A percentile compares a stretch with the other conserved stretches of the same genome.
These are phyloP conservation scores for Drosophila villosipedis DNA, from an alignment of 2,888 invertebrate genomes.

Conservation along the genomic window DNA sequence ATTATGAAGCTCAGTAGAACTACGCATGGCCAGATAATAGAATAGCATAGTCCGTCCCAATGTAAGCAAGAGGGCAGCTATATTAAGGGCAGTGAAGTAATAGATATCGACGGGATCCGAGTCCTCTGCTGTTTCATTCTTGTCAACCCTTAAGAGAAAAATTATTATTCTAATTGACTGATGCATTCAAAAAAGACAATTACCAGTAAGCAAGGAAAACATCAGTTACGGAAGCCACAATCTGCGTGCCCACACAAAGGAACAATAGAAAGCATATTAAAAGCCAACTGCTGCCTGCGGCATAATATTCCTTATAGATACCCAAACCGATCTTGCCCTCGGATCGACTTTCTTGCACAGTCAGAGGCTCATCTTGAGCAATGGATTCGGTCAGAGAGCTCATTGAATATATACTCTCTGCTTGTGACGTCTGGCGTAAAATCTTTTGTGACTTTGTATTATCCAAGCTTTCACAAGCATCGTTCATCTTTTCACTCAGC, in stretches of 20 bases:
- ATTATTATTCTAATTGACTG: neutral
- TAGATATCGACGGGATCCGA: conserved; percentile 83
- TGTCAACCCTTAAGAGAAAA: conserved; percentile 63
- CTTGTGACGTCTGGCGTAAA: conserved; percentile 15
- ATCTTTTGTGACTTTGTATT: neutral
- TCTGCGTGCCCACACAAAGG: conserved; percentile 89
- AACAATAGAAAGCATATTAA: conserved; percentile 87
- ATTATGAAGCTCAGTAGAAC: conserved; percentile 92
- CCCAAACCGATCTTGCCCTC: conserved; percentile 87
- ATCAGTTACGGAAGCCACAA: conserved; percentile 90
- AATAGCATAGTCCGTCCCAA: conserved; percentile 85
- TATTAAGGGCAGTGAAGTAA: conserved; percentile 86
- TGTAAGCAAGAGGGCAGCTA: conserved; percentile 83
- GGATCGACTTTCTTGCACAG: conserved; percentile 87
- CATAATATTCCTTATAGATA: conserved; percentile 89
- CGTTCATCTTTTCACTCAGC: conserved; percentile 66
- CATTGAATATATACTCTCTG: conserved; percentile 57
- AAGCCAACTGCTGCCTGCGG: conserved; percentile 89
- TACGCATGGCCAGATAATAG: conserved; percentile 88
- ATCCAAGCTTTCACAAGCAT: conserved; percentile 33
- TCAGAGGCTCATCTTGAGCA: conserved; percentile 84
- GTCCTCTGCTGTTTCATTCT: conserved; percentile 51
- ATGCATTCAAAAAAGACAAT: conserved; percentile 13
- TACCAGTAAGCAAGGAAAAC: conserved; percentile 91
- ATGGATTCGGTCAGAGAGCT: conserved; percentile 85